Percentiles rank a stretch among this genome's conserved stretches.
These are phyloP conservation scores for Pterostichus niger DNA, from an alignment of 2,888 invertebrate species.

Conservation along the genomic window DNA sequence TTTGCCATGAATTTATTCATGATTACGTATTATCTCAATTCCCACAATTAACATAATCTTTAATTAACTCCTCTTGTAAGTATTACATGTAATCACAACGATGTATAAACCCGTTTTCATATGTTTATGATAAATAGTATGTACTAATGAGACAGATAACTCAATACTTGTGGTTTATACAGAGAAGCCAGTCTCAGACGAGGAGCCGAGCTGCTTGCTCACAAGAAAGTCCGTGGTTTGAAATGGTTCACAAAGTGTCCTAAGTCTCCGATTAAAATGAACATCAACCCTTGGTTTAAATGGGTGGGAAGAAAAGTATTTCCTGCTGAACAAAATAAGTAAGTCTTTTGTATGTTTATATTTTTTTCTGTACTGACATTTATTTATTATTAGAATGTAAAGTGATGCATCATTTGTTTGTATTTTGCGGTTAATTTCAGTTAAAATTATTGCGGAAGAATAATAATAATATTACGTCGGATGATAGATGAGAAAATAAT, in stretches of 20 bases:
- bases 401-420: constrained; percentile 1
- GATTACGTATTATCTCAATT: neutral
- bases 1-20: no score
- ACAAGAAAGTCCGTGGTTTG: constrained; percentile 51
- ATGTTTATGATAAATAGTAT: constrained; percentile 37
- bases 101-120: constrained; percentile 14
- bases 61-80: constrained; percentile 30
- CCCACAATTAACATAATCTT: constrained; percentile 10
- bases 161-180: neutral
- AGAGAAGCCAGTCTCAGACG: constrained; percentile 53
- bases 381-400: constrained; percentile 15
- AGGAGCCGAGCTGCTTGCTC: constrained; percentile 28
- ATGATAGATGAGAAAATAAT: constrained; percentile 21
- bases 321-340: constrained; percentile 44
- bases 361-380: constrained; percentile 31
- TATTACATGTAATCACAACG: neutral
- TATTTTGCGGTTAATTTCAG: constrained; percentile 14
- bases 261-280: constrained; percentile 43
- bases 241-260: constrained; percentile 62
- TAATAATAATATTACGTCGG: neutral
- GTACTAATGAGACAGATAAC: constrained; percentile 39
- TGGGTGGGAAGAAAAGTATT: constrained; percentile 38
- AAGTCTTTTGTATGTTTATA: constrained; percentile 41
- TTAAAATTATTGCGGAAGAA: neutral
- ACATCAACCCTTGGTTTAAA: constrained; percentile 54